Evolutionary conservation across 2,113 vertebrate species (phyloP), one percentile per base, ranked within the genome.

Genomic region (Halcyon senegalensis): DNA sequence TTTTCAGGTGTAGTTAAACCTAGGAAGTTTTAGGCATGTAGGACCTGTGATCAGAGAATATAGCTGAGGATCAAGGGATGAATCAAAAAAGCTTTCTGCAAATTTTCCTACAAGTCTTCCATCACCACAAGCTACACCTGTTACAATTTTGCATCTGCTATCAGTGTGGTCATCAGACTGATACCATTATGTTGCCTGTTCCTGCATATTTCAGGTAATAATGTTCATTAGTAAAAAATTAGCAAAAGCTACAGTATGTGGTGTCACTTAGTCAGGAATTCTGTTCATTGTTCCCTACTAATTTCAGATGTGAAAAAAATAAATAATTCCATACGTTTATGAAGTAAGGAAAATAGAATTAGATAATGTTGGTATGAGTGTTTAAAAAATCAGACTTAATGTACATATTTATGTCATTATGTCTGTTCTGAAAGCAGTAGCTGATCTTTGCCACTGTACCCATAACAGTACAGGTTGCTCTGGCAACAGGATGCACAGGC

Each of bases 41-140:
- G 72, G 94, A 76, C 67, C 41, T 92, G 78, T 63, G 91, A 89
- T 93, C 89, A 69, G 86, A 69, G 86, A 93, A 81, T 6, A 67
- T 41, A 59, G 88, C 79, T 14, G 48, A 95, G 87, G 94, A 95
- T 97, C 94, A 97, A 97, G 89, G 87, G 56, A 79, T 78, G 48
- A 64, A 80, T 69, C 20, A 7, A 80, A 90, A 82, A 60, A 81
- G 30, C 56, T 91, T 92, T 85, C 96, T 83, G 85, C 72, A 76
- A 92, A 78, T 94, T 95, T 95, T 70, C 69, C 62, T 80, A 90
- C 75, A 73, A 67, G 55, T 76, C 83, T 90, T 76, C 84, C 76
- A 20, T 62, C 79, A 55, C 60, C 60, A 59, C 43, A 56, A 41
- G 48, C 79, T 79, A 1, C 46, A 70, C 16, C n/a, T 67, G 53